Evolutionary conservation across 1,140 invertebrate genomes (phyloP), one percentile per base, ranked within the genome.

Genomic region (Callitettix versicolor): DNA sequence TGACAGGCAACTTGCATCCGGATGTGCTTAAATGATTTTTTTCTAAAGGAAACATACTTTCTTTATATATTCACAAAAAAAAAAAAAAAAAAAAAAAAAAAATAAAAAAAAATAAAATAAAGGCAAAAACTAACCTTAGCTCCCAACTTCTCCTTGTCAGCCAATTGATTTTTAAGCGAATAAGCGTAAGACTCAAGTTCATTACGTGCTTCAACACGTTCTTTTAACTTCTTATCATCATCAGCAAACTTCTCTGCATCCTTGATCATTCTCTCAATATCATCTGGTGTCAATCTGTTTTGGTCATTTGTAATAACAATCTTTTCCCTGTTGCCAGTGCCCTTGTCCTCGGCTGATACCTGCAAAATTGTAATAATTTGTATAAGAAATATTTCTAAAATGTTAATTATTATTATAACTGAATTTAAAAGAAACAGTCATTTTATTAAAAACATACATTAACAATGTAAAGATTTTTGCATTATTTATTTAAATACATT

Each of bases 231-330:
- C 75, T 95, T 96, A 70, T 99, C 96, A 61, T 99, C 95, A 66
- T 98, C 95, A 20, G 95, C 93, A 71, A 98, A 99, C 68, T 94
- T 94, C 73, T 99, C 95, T 3, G 95, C 94, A 65, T 98, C 95
- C 69, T 90, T 92, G 67, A 98, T 96, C 96, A 99, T 98, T 41
- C 91, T 79, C 65, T 99, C 95, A 64, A 99, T 98, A 64, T 99
- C 95, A 66, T 98, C 95, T 20, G 94, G 94, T 15, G 92, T 95
- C 22, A 98, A 66, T 56, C 95, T 79, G 72, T 98, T 98, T 70
- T 98, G 93, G 66, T 98, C 95, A 64, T 98, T 98, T 56, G 95
- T 98, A 66, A 99, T 99, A 48, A 95, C 92, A 66, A 99, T 98
- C 73, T 98, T 95, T 68, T 99, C 93, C 59, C 95, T 85, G 73